Base-by-base conservation (phyloP, 2,797 vertebrate species). In the Rhabdophis nuchalis region DNA sequence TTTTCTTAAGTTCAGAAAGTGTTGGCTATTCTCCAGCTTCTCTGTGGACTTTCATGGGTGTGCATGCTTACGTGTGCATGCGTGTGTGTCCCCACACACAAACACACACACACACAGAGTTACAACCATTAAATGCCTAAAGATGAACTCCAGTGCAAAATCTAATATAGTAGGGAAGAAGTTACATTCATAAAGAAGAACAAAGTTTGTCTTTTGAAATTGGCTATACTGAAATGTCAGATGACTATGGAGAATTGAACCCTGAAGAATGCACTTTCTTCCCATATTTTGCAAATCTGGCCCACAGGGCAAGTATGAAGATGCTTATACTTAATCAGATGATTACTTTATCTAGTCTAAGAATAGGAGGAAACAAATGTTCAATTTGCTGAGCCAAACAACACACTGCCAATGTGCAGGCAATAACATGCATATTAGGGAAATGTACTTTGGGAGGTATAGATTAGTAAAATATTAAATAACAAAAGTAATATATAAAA, bases 21-120 rank as follows among this genome's bases (percentile, higher is more conserved):
- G 89, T 50, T 54, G 5, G 2, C n/a, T 36, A 36, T 20, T n/a
- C 18, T 16, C 29, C 11, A 11, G 18, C 36, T 41, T 41, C 72
- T 77, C 36, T 23, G 36, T 1, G 36, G 36, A 4, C 18, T 77
- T 77, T 18, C 36, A 23, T 41, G 68, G 32, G 41, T 68, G 64
- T 29, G 25, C 61, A 16, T n/a, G 61, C 61, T 14, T n/a, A 5
- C 13, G 1, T 14, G 1, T 0, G 0, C n/a, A n/a, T n/a, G n/a
- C n/a, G n/a, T n/a, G n/a, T n/a, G n/a, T n/a, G n/a, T n/a, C n/a
- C n/a, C n/a, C n/a, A 18, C 54, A 25, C 54, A 56, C 14, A n/a
- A 29, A 29, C 29, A 52, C 14, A 86, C 27, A 53, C 9, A 50
- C 20, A 89, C 12, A 4, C 46, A 64, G 12, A 32, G 29, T 68